Evolutionary conservation across 1,140 invertebrate species (phyloP), one percentile per base, ranked within the genome.

Genomic region (Monomorium pharaonis): DNA sequence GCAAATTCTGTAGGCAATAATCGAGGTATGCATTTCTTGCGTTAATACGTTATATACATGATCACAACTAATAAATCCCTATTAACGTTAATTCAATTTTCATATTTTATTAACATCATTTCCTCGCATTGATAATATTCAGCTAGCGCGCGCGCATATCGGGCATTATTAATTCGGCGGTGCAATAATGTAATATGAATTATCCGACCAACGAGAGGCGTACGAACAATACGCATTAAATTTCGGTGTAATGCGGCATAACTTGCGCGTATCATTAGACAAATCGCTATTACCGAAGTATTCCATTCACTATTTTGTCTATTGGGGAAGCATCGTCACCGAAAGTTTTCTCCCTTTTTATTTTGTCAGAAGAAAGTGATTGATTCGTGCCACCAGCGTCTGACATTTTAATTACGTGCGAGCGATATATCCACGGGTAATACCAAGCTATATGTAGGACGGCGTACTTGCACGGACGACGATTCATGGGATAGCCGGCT

Each of bases 381-480:
- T 75, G 70, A 84, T 74, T 49, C 42, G n/a, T 44, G 63, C 47
- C 27, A 69, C 67, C 74, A 63, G 51, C 56, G 72, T 49, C 84
- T 86, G 87, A 87, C 76, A 81, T 90, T 90, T 90, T 90, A 90
- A 90, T 90, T 89, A 87, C 88, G 80, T 81, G 75, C 67, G 69
- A 85, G 84, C 86, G 76, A 63, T 87, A 86, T 77, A 87, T 90
- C 69, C 76, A 65, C 69, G 69, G 51, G 47, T 86, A 76, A 86
- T 77, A 30, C 10, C 14, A 24, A 74, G 56, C 54, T 47, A 21
- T 47, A 21, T 44, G 60, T 65, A 24, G 60, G 12, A 60, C 33
- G 87, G 33, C 51, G 65, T 42, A 78, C 85, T 80, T 54, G 47
- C 60, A 78, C 56, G 67, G 74, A 69, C 88, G 75, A 90, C 88